A percentile compares a stretch with the other conserved stretches of the same genome.
Evolutionary conservation across 2,113 vertebrate genomes (phyloP).

Genomic region (Perognathus longimembris): DNA sequence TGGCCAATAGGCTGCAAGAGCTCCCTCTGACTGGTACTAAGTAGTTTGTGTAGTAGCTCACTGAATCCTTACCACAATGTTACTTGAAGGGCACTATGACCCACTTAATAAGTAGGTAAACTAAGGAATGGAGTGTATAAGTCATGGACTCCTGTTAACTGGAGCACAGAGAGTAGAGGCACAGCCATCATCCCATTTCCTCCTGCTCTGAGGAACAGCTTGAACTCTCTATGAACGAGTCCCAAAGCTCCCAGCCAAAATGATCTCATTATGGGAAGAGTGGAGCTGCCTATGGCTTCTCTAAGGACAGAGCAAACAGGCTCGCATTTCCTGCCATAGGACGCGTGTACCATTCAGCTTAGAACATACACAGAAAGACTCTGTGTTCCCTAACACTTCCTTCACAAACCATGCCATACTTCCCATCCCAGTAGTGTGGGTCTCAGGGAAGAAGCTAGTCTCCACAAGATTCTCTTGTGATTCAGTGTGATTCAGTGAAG

Average conservation of each 20-base stretch:
- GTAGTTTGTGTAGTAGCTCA: not conserved
- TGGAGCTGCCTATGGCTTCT: not conserved
- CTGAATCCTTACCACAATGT: not conserved
- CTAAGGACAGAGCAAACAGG: not conserved
- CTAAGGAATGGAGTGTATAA: not conserved
- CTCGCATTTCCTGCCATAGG: not conserved
- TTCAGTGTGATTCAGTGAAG: too few species aligned
- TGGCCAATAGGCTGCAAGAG: rapidly evolving
- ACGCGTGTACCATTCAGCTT: not conserved
- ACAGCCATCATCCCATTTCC: not conserved
- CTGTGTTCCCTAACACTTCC: rapidly evolving
- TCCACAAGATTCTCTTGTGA: not conserved
- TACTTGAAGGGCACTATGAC: not conserved
- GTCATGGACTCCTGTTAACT: not conserved
- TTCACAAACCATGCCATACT: rapidly evolving
- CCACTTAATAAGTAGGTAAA: not conserved
- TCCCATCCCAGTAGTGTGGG: not conserved
- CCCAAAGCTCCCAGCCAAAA: not conserved
- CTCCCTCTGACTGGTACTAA: not conserved
- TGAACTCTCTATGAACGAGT: not conserved
- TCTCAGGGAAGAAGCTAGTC: not conserved
- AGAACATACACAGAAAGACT: not conserved
- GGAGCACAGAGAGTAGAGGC: not conserved
- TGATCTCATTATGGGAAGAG: not conserved
- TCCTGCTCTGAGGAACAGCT: not conserved